Base-by-base conservation (phyloP, 2,888 invertebrate species). In the Mythimna lalbum region DNA sequence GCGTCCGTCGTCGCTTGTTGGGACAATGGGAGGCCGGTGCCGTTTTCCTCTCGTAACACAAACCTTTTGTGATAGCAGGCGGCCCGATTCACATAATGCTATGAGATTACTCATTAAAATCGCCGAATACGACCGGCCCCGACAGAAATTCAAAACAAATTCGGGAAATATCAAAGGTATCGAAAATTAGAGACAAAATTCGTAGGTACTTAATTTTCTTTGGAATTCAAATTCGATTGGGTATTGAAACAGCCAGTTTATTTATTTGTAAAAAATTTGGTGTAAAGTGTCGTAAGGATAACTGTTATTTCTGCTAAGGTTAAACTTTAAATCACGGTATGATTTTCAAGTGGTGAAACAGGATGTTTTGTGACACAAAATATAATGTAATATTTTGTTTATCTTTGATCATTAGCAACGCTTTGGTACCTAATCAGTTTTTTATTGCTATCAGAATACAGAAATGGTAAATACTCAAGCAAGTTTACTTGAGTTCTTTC, bases 21-120 rank as follows among this genome's bases (percentile, higher is more conserved):
- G 80, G 84, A 92, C 91, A 93, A 93, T 90, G 69, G 86, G 84
- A 82, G 84, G 85, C 86, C 83, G 83, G 76, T 84, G 80, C 82
- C 83, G 81, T 85, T 87, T 88, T 87, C 81, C 80, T 86, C 85
- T 86, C 80, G 82, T 87, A 87, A 89, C 86, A 89, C 86, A 90
- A 89, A 87, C 86, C 91, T 90, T 90, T 91, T 91, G 88, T 90
- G 78, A 88, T 84, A 85, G 66, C 83, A 86, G 78, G 76, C 79
- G 74, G 68, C 75, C 77, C 85, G 79, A 67, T 78, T 81, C 84
- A 86, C 80, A 85, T 90, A 89, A 91, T 86, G 81, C 84, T 79
- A 85, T 85, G 83, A 89, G 87, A 89, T 90, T 90, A 89, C 89
- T 90, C 89, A 90, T 91, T 88, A 88, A 89, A 90, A 87, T 86